Evolutionary conservation across 2,797 vertebrate genomes (phyloP).

Genomic region (Myripristis murdjan): DNA sequence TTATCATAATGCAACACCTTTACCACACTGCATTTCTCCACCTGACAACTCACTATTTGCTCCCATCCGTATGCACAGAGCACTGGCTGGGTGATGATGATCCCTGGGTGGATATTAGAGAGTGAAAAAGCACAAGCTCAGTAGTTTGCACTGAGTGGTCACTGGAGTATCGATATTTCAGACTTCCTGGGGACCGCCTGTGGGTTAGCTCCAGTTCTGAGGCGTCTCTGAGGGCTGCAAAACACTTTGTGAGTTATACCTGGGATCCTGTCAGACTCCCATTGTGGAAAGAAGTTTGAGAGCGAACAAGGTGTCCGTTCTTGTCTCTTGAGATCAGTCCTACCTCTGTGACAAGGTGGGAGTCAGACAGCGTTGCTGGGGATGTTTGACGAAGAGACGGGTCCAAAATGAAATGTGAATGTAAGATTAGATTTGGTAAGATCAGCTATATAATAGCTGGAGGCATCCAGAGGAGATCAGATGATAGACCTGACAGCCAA

Average conservation of each 20-base stretch:
- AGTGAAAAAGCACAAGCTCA: neutral
- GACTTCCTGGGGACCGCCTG: neutral
- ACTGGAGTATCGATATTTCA: neutral
- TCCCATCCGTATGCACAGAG: neutral
- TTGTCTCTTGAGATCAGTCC: slow-evolving; percentile 27
- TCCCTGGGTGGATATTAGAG: slow-evolving; percentile 5
- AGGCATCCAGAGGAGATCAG: slow-evolving; percentile 5
- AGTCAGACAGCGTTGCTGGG: slow-evolving; percentile 11
- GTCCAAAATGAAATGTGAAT: slow-evolving; percentile 13
- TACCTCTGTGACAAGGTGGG: slow-evolving; percentile 20
- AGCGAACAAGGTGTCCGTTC: slow-evolving; percentile 32
- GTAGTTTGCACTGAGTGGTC: neutral
- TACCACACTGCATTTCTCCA: slow-evolving; percentile 1
- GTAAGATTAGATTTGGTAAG: slow-evolving; percentile 29
- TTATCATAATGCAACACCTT: neutral
- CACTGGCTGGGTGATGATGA: slow-evolving; percentile 1
- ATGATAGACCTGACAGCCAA: slow-evolving; percentile 23
- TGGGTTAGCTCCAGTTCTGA: slow-evolving; percentile 4
- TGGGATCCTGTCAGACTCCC: slow-evolving; percentile 10
- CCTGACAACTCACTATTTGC: neutral
- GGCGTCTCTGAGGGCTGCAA: neutral
- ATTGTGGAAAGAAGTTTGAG: slow-evolving; percentile 30
- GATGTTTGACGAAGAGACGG: slow-evolving; percentile 14
- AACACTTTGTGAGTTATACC: neutral
- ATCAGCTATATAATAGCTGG: slow-evolving; percentile 6